Base-by-base conservation (phyloP, 2,888 invertebrate genomes). In the Andrena minutula region DNA sequence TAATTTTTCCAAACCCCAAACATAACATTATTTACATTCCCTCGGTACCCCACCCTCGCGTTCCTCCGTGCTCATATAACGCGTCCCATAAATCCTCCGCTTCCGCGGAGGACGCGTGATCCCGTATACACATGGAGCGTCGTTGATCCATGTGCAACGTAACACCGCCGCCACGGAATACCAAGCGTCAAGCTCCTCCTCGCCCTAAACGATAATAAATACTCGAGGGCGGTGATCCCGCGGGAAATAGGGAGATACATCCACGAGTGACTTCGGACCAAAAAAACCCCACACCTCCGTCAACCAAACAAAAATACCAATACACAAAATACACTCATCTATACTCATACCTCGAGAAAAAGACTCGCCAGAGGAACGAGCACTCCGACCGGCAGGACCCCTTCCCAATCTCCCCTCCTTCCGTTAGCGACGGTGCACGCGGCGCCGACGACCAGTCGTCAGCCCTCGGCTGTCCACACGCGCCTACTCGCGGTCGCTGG, bases 331-430 rank as follows among this genome's bases (percentile, higher is more conserved):
- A 12, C 41, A 12, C 12, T 3, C 12, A 3, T 63, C 26, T 28
- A 10, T 7, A 5, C 47, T 65, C 65, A 0, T 65, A 78, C 78
- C 78, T 78, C 20, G 10, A 47, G n/a, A 10, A 72, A 32, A 28
- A 63, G 2, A n/a, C 47, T 66, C 28, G 80, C 66, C 53, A 72
- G 53, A 2, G 72, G 20, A 12, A 49, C 26, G 35, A 72, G 32
- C 79, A 79, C 49, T 28, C 28, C 70, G 56, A 30, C 58, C 79
- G 72, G 80, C 41, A 63, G n/a, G 23, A 63, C 28, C 79, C 60
- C 60, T 41, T 16, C 30, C 58, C 7, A 12, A 12, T 12, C n/a
- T 23, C 7, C 20, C 77, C 47, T 23, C 35, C 28, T 64, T 4
- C 30, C 20, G 20, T 16, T 47, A 73, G 7, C 56, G 65, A 28